Evolutionary conservation across 2,797 vertebrate species (phyloP), one percentile per base, ranked within the genome.

Genomic region (Otus scops): DNA sequence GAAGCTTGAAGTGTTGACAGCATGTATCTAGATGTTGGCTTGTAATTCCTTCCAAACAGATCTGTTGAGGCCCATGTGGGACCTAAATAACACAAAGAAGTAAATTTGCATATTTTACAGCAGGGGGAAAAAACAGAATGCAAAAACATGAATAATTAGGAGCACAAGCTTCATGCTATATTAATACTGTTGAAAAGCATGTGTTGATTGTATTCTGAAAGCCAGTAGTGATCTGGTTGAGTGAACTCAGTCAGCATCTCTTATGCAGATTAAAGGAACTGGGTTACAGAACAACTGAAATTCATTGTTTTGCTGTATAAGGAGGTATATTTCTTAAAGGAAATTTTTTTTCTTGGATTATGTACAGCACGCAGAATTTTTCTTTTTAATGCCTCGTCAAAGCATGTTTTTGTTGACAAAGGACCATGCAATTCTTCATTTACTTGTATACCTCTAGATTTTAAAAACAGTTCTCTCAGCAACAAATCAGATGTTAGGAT

Each of bases 41-140:
- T 96, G 84, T 96, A 97, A 97, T 97, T 96, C 59, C 78, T 96
- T 96, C 86, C 71, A 93, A 96, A 96, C 86, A 89, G 90, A 95
- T 93, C 90, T 90, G 87, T 95, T 90, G 94, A 96, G 93, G 91
- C 92, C 93, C 89, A 96, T 94, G 88, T 92, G 93, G 92, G 89
- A 97, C 93, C 91, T 91, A 91, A 89, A 94, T 96, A 97, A 94
- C 89, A 97, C 92, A 97, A 97, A 97, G 93, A 92, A 96, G 87
- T 96, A 78, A 90, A 98, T 97, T 98, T 97, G 92, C 88, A 97
- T 98, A 97, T 98, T 97, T 95, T 96, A 75, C 96, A 97, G 93
- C 85, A 96, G 94, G 83, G 92, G 96, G 95, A 97, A 92, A 89
- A 97, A 97, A 97, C 82, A 91, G 93, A 96, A 97, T 97, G 92